Evolutionary conservation across 1,140 invertebrate species (phyloP).

Genomic region (Manduca sexta): DNA sequence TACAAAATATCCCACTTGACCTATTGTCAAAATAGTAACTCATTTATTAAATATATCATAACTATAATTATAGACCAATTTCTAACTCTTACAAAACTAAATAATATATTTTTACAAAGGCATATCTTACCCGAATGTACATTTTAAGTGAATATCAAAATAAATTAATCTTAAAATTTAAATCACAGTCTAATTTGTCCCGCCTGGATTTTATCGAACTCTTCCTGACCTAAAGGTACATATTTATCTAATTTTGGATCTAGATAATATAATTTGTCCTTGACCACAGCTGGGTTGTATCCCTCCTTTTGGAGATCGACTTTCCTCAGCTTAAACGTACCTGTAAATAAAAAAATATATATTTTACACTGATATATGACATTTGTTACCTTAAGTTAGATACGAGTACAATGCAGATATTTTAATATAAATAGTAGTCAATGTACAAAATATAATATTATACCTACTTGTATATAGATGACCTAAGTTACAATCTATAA

Average conservation of each 20-base stretch:
- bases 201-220: constrained; percentile 55
- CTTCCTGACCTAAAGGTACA: constrained; percentile 42
- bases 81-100: not conserved
- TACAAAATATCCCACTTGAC: too few species aligned
- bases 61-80: not conserved
- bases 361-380: too few species aligned
- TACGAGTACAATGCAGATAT: too few species aligned
- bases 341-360: constrained; percentile 29
- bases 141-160: not conserved
- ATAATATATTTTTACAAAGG: too few species aligned
- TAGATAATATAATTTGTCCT: constrained; percentile 82
- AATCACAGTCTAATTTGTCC: constrained; percentile 67
- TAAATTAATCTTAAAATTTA: constrained; percentile 15
- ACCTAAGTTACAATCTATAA: too few species aligned
- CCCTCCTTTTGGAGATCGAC: constrained; percentile 92
- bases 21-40: too few species aligned
- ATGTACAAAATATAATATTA: too few species aligned
- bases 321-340: constrained; percentile 95
- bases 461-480: too few species aligned
- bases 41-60: too few species aligned
- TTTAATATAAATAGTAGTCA: too few species aligned
- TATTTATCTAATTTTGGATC: constrained; percentile 56
- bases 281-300: constrained; percentile 84
- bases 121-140: too few species aligned
- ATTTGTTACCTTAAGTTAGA: too few species aligned